Evolutionary conservation across 2,888 invertebrate species (phyloP).

Genomic region (Drosophila merina): DNA sequence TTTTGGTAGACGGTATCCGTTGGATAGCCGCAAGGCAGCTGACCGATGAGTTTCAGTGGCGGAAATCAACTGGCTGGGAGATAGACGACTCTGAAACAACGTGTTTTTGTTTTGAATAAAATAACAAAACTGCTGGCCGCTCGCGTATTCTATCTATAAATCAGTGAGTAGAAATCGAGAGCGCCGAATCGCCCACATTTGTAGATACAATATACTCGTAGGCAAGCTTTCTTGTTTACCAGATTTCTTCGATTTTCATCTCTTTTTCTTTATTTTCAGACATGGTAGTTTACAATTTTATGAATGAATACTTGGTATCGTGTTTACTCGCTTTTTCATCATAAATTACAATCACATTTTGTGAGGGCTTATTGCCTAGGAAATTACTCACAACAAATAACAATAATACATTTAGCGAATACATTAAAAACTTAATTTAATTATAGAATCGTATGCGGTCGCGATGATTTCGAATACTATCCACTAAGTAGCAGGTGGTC

Average conservation of each 20-base stretch:
- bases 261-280: slow-evolving; percentile 21
- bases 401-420: slow-evolving; percentile 44
- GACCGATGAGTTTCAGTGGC: slow-evolving; percentile 68
- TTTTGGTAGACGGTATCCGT: slow-evolving; percentile 48
- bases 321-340: slow-evolving; percentile 37
- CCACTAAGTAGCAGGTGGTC: slow-evolving; percentile 73
- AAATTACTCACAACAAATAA: slow-evolving; percentile 29
- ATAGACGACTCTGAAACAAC: slow-evolving; percentile 44
- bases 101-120: slow-evolving; percentile 55
- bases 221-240: slow-evolving; percentile 35
- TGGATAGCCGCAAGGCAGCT: slow-evolving; percentile 37
- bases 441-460: slow-evolving; percentile 80
- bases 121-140: slow-evolving; percentile 22
- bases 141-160: slow-evolving; percentile 36
- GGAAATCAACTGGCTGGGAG: slow-evolving; percentile 60
- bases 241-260: slow-evolving; percentile 25
- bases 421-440: slow-evolving; percentile 50
- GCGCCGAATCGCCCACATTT: slow-evolving; percentile 60
- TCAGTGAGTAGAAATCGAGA: slow-evolving; percentile 58
- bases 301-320: slow-evolving; percentile 61
- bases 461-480: slow-evolving; percentile 78
- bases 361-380: slow-evolving; percentile 43
- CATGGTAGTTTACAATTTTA: slow-evolving; percentile 66
- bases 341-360: slow-evolving; percentile 67
- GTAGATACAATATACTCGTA: slow-evolving; percentile 2